Conservation (phyloP, 35 echinoderm and acorn worm species). For the Apostichopus japonicus region DNA sequence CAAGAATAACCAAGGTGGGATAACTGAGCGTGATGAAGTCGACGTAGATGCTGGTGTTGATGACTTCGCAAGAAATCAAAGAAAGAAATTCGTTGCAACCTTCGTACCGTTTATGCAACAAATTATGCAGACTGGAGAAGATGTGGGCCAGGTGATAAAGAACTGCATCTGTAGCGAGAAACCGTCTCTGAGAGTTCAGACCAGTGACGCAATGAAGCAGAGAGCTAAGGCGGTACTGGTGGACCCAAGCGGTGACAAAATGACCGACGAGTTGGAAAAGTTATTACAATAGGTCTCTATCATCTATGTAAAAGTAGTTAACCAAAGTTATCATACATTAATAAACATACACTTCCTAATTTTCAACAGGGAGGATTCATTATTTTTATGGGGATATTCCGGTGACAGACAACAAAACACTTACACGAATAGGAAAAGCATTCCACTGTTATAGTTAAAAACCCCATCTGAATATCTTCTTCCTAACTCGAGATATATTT, state of each 20-base stretch:
- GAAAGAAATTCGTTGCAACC: background rate
- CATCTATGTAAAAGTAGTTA: background rate
- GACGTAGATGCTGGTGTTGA: background rate
- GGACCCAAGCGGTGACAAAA: background rate
- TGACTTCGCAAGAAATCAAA: background rate
- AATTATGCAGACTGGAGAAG: background rate
- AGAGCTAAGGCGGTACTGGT: background rate
- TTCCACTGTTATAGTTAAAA: no score
- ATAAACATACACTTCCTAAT: no score
- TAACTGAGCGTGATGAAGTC: background rate
- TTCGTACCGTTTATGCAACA: background rate
- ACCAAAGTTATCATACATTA: no score
- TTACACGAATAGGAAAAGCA: no score
- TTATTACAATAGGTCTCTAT: background rate
- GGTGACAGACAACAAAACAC: no score
- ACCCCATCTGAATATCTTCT: no score
- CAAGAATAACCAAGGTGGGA: background rate
- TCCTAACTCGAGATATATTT: no score
- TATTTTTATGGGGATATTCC: no score
- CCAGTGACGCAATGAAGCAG: background rate
- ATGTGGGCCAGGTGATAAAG: conserved; percentile 8
- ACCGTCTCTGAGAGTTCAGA: background rate
- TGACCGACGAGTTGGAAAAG: background rate
- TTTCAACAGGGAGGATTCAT: no score
- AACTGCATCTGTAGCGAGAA: background rate